Conservation (phyloP, 2,888 invertebrate species). For the Acanthosepion lycidas region DNA sequence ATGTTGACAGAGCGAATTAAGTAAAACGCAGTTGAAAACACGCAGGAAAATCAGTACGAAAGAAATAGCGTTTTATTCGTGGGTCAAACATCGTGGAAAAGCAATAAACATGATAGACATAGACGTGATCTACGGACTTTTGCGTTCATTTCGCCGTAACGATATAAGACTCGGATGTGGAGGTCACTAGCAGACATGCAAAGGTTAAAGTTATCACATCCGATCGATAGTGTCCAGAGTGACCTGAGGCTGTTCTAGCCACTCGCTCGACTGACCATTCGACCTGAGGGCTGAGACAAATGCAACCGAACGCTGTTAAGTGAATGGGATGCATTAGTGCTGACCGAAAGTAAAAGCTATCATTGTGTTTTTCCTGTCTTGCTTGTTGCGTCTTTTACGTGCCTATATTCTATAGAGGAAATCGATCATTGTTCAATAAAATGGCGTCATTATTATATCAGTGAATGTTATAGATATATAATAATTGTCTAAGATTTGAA, state of each 20-base stretch:
- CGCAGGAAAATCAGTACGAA: not conserved
- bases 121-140: not conserved
- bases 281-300: constrained; percentile 6
- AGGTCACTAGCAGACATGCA: not conserved
- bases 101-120: not conserved
- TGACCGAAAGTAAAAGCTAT: not conserved
- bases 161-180: not conserved
- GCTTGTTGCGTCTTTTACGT: not conserved
- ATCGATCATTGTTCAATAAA: not conserved
- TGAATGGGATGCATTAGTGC: not conserved
- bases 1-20: not conserved
- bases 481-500: no score
- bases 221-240: not conserved
- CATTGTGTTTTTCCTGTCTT: not conserved
- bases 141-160: not conserved
- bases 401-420: not conserved
- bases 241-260: not conserved
- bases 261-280: not conserved
- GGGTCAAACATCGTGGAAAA: not conserved
- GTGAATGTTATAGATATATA: not conserved
- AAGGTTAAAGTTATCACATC: not conserved
- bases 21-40: not conserved
- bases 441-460: not conserved
- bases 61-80: not conserved
- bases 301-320: constrained; percentile 7